phyloP scores from a whole-genome alignment of 2,888 invertebrate genomes.

The Tipula lateralis region DNA sequence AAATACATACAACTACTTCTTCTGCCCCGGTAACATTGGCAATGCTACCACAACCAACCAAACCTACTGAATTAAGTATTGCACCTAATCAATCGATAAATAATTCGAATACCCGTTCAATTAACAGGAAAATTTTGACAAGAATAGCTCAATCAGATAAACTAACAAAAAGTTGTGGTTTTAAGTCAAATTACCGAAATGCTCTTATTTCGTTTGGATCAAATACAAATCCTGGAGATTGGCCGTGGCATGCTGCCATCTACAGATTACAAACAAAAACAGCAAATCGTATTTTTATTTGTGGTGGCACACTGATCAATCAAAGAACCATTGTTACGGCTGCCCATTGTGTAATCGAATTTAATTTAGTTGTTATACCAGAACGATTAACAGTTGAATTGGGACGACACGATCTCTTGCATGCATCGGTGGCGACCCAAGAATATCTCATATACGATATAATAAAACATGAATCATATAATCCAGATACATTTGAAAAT shows the following conservation, averaged over 20 bases:
- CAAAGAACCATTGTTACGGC: conserved; percentile 44
- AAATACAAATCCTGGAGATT: conserved; percentile 40
- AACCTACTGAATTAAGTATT: not conserved
- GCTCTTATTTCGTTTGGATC: not conserved
- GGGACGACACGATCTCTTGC: conserved; percentile 46
- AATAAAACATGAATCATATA: conserved; percentile 32
- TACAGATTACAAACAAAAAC: not conserved
- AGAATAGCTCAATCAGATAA: too few species aligned
- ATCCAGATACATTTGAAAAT: conserved; percentile 35
- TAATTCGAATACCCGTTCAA: not conserved
- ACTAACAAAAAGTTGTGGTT: not conserved
- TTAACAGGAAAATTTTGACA: too few species aligned
- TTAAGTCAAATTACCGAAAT: not conserved
- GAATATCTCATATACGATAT: conserved; percentile 38
- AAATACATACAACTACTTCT: not conserved
- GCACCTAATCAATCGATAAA: not conserved
- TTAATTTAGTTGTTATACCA: conserved; percentile 40
- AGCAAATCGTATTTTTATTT: conserved; percentile 38
- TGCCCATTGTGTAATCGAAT: conserved; percentile 40
- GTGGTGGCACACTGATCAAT: conserved; percentile 47
- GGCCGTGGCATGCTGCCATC: conserved; percentile 50
- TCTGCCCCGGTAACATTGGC: not conserved
- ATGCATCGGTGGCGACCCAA: conserved; percentile 42
- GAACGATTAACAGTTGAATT: conserved; percentile 43
- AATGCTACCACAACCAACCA: not conserved